Evolutionary conservation across 2,113 vertebrate species (phyloP), one percentile per base, ranked within the genome.

Genomic region (Salvelinus sp.): DNA sequence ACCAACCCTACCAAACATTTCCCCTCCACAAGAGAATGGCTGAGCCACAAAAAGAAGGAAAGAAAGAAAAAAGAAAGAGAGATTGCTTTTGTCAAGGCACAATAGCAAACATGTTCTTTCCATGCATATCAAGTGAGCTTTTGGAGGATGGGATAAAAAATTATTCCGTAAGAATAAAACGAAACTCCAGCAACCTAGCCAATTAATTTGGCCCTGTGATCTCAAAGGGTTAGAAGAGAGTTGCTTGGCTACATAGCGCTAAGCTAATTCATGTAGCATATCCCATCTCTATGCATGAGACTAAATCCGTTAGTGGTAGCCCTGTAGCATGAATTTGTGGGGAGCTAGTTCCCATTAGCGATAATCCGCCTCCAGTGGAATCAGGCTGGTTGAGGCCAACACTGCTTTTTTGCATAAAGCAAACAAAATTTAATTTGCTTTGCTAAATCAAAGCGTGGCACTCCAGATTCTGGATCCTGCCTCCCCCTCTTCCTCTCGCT

Each of bases 351-450:
- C 95, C 96, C 95, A 97, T 98, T 97, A 96, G 96, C 92, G 91
- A 60, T 93, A 92, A 94, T 87, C 95, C 95, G 85, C 95, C 96
- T 97, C 94, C 95, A 96, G 96, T 96, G 95, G 95, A 97, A 98
- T 95, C 95, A 96, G 94, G 95, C 92, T 93, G 95, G 94, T 94
- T 93, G 90, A 94, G 94, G 93, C 94, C 92, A 92, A 93, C 91
- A 93, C 93, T 90, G 92, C 91, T 25, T 70, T 69, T 95, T 95
- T 96, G 95, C 95, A 97, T 97, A 96, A 96, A 96, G 95, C 95
- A 98, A 97, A 96, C 96, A 96, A 96, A 97, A 96, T 97, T 96
- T 95, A 95, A 97, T 97, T 97, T 95, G 94, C 94, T 96, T 95
- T 92, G 91, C 95, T 95, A 95, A 98, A 97, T 97, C 95, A 95